phyloP scores from a whole-genome alignment of 1,140 invertebrate genomes.

The Tetranychus cinnabarinus region DNA sequence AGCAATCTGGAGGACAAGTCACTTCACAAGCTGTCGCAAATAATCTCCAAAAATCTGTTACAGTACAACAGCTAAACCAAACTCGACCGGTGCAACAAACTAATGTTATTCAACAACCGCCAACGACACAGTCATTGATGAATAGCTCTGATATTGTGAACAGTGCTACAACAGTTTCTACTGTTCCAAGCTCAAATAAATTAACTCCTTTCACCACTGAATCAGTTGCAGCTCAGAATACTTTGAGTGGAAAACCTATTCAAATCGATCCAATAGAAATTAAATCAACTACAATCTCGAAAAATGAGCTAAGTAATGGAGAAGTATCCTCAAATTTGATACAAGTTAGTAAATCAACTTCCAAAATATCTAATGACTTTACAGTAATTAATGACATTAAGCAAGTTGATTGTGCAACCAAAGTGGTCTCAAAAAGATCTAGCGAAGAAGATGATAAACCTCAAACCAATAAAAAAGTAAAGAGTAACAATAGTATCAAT shows the following conservation, averaged over 20 bases:
- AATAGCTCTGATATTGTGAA: neutral
- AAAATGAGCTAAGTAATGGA: neutral
- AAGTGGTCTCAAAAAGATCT: constrained; percentile 3
- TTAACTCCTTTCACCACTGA: neutral
- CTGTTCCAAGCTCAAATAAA: neutral
- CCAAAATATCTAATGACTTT: too few relatives aligned
- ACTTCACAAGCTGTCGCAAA: neutral
- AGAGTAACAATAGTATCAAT: neutral
- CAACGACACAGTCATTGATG: neutral
- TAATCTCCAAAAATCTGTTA: neutral
- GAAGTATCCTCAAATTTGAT: neutral
- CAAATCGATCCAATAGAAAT: neutral
- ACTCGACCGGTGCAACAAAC: neutral
- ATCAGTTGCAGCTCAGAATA: neutral
- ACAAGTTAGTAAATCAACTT: too few relatives aligned
- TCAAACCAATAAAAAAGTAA: neutral
- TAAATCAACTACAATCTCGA: neutral
- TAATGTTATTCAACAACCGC: neutral
- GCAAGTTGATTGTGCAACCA: constrained; percentile 1
- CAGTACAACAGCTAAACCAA: neutral
- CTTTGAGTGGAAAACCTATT: neutral
- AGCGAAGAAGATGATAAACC: neutral
- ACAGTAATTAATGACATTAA: neutral
- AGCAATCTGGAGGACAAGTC: neutral
- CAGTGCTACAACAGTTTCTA: neutral